Evolutionary conservation across 2,797 vertebrate genomes (phyloP).

Genomic region (Fringilla coelebs): DNA sequence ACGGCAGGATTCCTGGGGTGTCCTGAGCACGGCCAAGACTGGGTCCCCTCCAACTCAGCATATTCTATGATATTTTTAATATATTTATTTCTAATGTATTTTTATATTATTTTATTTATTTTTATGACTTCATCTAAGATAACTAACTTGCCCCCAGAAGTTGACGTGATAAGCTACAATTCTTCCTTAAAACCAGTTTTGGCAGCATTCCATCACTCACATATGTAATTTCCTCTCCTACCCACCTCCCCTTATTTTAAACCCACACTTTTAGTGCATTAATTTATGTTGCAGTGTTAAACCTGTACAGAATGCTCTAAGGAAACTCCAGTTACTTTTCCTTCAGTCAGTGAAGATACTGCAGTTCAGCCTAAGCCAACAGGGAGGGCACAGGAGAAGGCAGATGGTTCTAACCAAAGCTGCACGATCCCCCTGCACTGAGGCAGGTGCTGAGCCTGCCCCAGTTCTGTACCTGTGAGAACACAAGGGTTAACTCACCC

Average conservation of each 20-base stretch:
- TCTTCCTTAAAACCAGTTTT: background rate
- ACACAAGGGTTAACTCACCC: background rate
- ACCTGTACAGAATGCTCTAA: background rate
- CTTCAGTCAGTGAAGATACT: background rate
- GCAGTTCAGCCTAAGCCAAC: background rate
- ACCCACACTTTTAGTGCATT: background rate
- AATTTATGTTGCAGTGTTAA: background rate
- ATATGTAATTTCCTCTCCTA: background rate
- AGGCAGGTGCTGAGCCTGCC: background rate
- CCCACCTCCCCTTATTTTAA: background rate
- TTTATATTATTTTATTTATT: too few relatives aligned
- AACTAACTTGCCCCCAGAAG: background rate
- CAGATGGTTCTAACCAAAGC: background rate
- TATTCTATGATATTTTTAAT: background rate
- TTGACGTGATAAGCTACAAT: rapidly evolving
- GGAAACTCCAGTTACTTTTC: background rate
- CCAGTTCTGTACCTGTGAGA: background rate
- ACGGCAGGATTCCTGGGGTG: rapidly evolving
- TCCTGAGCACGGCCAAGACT: background rate
- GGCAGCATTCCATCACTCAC: background rate
- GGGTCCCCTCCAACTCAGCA: too few relatives aligned
- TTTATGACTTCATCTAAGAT: background rate
- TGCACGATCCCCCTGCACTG: rapidly evolving
- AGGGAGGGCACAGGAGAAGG: background rate
- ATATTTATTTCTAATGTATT: background rate